Evolutionary conservation across 2,797 vertebrate species (phyloP).

Genomic region (Parauchenoglanis punctatus): DNA sequence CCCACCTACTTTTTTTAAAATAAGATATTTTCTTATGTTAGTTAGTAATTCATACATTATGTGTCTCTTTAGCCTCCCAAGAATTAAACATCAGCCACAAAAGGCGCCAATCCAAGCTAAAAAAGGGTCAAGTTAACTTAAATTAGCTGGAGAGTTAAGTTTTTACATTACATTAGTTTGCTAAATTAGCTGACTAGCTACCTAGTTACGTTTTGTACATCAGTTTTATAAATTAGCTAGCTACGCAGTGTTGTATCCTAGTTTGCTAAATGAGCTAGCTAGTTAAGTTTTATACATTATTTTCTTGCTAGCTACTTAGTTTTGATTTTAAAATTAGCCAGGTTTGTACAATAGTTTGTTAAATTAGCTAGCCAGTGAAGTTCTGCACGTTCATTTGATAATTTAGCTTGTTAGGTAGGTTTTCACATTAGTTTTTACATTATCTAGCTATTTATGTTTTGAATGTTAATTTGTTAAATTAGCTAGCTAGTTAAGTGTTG

Average conservation of each 20-base stretch:
- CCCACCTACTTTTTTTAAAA: not conserved
- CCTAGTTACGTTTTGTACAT: not conserved
- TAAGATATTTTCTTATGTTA: not conserved
- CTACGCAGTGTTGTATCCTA: not conserved
- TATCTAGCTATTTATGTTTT: not conserved
- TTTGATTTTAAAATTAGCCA: not conserved
- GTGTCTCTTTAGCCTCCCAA: not conserved
- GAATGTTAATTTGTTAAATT: not conserved
- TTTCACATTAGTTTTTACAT: not conserved
- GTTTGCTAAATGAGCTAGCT: not conserved
- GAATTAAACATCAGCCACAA: not conserved
- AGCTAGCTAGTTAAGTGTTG: not conserved
- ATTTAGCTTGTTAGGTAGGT: not conserved
- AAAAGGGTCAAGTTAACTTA: not conserved
- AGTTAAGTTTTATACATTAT: not conserved
- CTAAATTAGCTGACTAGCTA: not conserved
- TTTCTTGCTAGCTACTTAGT: not conserved
- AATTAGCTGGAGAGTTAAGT: not conserved
- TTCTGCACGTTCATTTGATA: not conserved
- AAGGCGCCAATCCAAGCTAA: not conserved
- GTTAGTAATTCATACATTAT: not conserved
- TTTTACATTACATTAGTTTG: not conserved
- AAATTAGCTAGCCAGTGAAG: not conserved
- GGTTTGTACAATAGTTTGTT: not conserved
- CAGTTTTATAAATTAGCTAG: not conserved